Percentiles rank a stretch among this genome's conserved stretches.
Conservation (phyloP, 2,113 vertebrate species). For the Camelus bactrianus region DNA sequence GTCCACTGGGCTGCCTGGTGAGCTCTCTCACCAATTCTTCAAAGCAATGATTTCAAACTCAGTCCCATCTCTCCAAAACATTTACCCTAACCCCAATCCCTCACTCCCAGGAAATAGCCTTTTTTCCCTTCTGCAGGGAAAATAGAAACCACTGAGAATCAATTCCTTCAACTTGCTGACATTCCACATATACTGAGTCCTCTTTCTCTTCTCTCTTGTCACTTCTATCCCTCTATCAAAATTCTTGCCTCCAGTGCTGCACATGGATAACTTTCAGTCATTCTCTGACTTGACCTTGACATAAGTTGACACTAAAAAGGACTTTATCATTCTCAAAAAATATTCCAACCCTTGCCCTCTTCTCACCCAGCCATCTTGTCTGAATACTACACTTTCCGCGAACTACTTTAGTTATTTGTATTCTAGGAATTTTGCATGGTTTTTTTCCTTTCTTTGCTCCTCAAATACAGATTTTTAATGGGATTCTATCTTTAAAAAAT, state of each 20-base stretch:
- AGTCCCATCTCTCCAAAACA: background rate
- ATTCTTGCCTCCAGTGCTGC: background rate
- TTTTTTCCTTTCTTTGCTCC: background rate
- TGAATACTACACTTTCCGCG: background rate
- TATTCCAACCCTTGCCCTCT: background rate
- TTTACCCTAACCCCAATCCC: background rate
- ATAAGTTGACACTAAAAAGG: background rate
- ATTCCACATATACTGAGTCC: background rate
- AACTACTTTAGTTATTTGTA: background rate
- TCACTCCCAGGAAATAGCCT: background rate
- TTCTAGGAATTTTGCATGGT: background rate
- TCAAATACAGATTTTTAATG: background rate
- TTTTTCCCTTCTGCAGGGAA: background rate
- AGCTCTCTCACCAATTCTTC: background rate
- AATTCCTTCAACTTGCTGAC: background rate
- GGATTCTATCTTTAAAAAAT: conserved; percentile 25
- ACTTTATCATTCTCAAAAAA: background rate
- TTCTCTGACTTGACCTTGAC: background rate
- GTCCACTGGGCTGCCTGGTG: background rate
- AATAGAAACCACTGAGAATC: background rate
- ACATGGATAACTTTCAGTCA: background rate
- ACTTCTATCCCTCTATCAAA: background rate
- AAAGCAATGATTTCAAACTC: background rate
- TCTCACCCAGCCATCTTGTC: background rate
- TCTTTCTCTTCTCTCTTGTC: background rate